Base-by-base conservation (phyloP, 2,797 vertebrate genomes). In the Cyprinodon diabolis region DNA sequence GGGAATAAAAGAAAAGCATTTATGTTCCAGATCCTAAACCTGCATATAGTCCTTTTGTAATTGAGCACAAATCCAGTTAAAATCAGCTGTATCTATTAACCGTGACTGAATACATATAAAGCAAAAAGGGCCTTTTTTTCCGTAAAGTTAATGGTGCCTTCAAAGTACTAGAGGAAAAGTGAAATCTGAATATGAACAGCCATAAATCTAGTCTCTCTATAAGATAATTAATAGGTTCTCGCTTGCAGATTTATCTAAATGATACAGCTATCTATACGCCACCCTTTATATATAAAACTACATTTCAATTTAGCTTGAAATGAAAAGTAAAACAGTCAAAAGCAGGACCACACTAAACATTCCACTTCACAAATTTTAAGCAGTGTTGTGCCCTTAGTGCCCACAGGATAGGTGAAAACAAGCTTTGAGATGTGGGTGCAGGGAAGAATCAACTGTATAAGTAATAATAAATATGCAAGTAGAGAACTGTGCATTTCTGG, bases 141-240 rank as follows among this genome's bases (percentile, higher is more conserved):
- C 71, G 14, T 23, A 78, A 69, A 81, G 71, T 87, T 85, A 87
- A 91, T 81, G 85, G 83, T 89, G 75, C 85, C 72, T 78, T 76
- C 79, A 78, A 83, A 87, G 74, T 57, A 68, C 78, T 83, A 74
- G 80, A 68, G 67, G 90, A 93, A 92, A 91, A 84, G 85, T 91
- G 91, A 92, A 90, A 92, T 88, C 75, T 60, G 74, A 86, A 86
- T 88, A 91, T 94, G 84, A 84, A 83, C 83, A 71, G 86, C 84
- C 84, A 85, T 89, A 85, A 25, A 86, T 84, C 86, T 88, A 83
- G 88, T 89, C 85, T 87, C 85, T 90, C 89, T 89, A 81, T 80
- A 80, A 91, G 86, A 89, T 92, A 92, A 92, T 93, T 90, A 92
- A 92, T 89, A 88, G 89, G 84, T 88, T 91, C 89, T 85, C 87